Evolutionary conservation across 2,113 vertebrate genomes (phyloP).

Genomic region (Malaclemys terrapin): DNA sequence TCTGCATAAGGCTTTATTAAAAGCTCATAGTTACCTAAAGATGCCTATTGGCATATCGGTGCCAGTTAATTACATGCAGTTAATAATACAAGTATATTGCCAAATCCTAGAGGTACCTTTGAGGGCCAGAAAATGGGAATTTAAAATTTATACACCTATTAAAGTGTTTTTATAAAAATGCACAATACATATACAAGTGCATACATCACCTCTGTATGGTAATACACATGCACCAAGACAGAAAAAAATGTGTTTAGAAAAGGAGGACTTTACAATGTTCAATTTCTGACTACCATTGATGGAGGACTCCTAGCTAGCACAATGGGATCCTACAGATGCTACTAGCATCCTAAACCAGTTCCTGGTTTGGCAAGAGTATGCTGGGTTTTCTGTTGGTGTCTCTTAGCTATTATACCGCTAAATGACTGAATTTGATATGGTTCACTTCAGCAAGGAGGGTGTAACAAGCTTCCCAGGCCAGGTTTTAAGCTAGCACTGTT

Average conservation of each 20-base stretch:
- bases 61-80: not conserved
- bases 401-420: not conserved
- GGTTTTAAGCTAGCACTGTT: fast-evolving
- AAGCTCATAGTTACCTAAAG: fast-evolving
- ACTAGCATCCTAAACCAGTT: fast-evolving
- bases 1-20: fast-evolving
- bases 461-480: not conserved
- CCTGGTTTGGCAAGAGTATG: not conserved
- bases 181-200: not conserved
- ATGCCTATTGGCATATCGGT: not conserved
- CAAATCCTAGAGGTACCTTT: fast-evolving
- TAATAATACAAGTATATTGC: fast-evolving
- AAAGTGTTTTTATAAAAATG: not conserved
- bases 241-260: not conserved
- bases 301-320: fast-evolving
- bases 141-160: not conserved
- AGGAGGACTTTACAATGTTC: fast-evolving
- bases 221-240: not conserved
- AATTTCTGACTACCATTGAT: fast-evolving
- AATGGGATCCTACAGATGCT: not conserved
- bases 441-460: not conserved
- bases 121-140: not conserved
- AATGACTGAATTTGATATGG: fast-evolving
- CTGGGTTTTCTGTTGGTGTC: not conserved
- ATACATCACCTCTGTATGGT: not conserved